These are phyloP conservation scores for Meleagris gallopavo DNA, from an alignment of 2,113 vertebrate genomes.

Conservation along the genomic window DNA sequence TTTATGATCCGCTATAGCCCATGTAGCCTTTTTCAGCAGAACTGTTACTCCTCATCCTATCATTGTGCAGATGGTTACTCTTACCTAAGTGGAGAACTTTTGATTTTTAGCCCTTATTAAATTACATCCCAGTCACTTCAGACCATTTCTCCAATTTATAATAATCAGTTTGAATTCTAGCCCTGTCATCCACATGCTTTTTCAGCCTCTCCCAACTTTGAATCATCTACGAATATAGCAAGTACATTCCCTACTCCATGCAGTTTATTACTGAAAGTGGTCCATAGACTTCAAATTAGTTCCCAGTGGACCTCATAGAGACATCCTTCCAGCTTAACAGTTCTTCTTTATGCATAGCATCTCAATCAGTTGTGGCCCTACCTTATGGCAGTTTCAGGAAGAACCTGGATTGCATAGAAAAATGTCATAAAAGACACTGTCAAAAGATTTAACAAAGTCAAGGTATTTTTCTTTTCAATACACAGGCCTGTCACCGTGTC, in stretches of 20 bases:
- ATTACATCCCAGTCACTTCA: constrained; percentile 3
- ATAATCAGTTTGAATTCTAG: constrained; percentile 22
- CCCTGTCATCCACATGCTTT: background rate
- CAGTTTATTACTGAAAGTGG: constrained; percentile 2
- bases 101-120: constrained; percentile 33
- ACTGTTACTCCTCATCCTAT: constrained; percentile 20
- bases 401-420: background rate
- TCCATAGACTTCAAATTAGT: background rate
- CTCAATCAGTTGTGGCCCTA: background rate
- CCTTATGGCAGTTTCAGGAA: constrained; percentile 12
- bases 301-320: background rate
- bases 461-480: constrained; percentile 37
- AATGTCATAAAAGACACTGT: background rate
- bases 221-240: background rate
- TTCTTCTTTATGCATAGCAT: background rate
- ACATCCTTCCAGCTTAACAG: constrained; percentile 8
- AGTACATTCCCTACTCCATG: background rate
- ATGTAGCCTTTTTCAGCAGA: background rate
- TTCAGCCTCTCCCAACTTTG: background rate
- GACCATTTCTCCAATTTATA: constrained; percentile 31
- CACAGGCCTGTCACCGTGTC: constrained; percentile 23
- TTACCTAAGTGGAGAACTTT: constrained; percentile 40
- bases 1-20: constrained; percentile 9
- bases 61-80: background rate
- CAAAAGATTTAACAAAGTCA: constrained; percentile 8